These are phyloP conservation scores for Hydropsyche tenuis DNA, from an alignment of 1,140 invertebrate genomes.

Conservation along the genomic window DNA sequence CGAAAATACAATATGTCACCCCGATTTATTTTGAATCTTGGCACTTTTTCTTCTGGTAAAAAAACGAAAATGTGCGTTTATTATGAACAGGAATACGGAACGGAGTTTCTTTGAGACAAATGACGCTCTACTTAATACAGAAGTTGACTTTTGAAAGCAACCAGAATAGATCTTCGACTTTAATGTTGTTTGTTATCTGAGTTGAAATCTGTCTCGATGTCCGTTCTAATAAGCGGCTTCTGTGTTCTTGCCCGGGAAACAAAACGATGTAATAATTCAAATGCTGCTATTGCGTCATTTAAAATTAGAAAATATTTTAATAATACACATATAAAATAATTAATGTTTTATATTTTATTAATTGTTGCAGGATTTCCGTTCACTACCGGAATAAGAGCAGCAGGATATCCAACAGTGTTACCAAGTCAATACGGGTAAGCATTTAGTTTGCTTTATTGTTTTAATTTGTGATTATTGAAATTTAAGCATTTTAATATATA, in stretches of 20 bases:
- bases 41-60: too few species aligned
- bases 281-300: slow-evolving; percentile 20
- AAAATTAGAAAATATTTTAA: neutral
- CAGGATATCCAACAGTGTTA: slow-evolving; percentile 73
- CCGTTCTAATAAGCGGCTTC: slow-evolving; percentile 20
- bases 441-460: slow-evolving; percentile 30
- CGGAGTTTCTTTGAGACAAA: slow-evolving; percentile 6
- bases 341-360: slow-evolving; percentile 36
- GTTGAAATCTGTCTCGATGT: slow-evolving; percentile 21
- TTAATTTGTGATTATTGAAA: slow-evolving; percentile 13
- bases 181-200: slow-evolving; percentile 19
- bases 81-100: neutral
- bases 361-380: slow-evolving; percentile 69
- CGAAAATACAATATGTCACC: too few species aligned
- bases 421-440: slow-evolving; percentile 79
- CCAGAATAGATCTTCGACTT: slow-evolving; percentile 26
- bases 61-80: too few species aligned
- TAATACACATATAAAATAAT: neutral
- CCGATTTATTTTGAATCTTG: too few species aligned
- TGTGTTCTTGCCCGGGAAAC: too few species aligned
- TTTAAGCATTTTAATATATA: neutral
- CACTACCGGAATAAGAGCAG: slow-evolving; percentile 55
- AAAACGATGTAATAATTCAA: too few species aligned
- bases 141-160: slow-evolving; percentile 3
- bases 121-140: slow-evolving; percentile 3